Base-by-base conservation (phyloP, 1,140 invertebrate species). In the Plectus sambesii region DNA sequence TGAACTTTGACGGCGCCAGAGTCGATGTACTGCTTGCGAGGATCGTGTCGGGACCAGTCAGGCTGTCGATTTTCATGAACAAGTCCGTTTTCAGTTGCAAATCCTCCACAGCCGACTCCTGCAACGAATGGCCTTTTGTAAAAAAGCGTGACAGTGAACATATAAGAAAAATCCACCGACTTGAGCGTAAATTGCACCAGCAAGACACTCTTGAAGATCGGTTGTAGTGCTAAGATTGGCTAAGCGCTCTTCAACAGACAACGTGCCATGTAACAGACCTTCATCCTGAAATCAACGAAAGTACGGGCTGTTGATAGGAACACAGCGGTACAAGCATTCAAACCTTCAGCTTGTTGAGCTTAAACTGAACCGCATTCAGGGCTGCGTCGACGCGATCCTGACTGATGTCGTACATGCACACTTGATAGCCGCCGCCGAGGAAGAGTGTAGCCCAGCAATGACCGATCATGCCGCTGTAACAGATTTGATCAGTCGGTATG, bases 401-500 rank as follows among this genome's bases (percentile, higher is more conserved):
- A 20, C 22, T 36, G 5, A 54, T 43, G 39, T 55, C 53, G 26
- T 55, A 55, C 42, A 55, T 33, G 22, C 36, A 47, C 17, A 53
- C 53, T 20, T 29, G 1, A 33, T 55, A 55, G 1, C 53, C 53
- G 23, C 42, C 26, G 5, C 36, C 39, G 12, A 47, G 38, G 42
- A 55, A 55, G 4, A 55, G 30, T 6, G 49, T 47, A 9, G 53
- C 53, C 53, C 53, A 55, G 15, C 42, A 39, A 1, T 43, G 43
- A 2, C 53, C 53, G 1, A 55, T 55, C 2, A 53, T 27, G 12
- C 53, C 53, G 39, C 53, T 55, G 42, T 17, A 54, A 54, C 12
- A 2, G 4, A 20, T 17, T 5, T 8, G n/a, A n/a, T n/a, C n/a
- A n/a, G n/a, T n/a, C n/a, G n/a, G n/a, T n/a, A n/a, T n/a, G n/a